phyloP scores from a whole-genome alignment of 2,797 vertebrate genomes.

The Poliocrania exsul region DNA sequence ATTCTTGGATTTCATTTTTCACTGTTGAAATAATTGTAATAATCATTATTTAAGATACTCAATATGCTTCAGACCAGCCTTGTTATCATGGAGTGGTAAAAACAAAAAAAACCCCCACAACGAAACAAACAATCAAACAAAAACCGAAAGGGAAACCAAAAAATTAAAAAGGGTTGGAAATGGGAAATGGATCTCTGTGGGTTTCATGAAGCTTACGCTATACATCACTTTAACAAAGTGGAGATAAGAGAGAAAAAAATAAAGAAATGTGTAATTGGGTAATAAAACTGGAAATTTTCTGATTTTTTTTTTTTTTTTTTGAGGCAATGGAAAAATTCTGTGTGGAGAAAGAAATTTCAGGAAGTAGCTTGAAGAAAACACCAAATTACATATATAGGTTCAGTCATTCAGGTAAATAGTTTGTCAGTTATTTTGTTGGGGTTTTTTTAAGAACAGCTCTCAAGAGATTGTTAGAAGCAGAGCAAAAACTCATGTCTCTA shows the following conservation, averaged over 20 bases:
- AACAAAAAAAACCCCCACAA: background rate
- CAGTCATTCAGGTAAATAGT: background rate
- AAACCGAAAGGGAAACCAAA: background rate
- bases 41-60: background rate
- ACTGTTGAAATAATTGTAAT: background rate
- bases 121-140: background rate
- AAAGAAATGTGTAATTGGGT: background rate
- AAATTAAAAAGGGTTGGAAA: rapidly evolving
- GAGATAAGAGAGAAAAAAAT: background rate
- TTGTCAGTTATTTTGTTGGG: background rate
- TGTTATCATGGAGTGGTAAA: background rate
- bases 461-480: background rate
- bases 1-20: background rate
- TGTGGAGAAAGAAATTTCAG: background rate
- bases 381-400: background rate
- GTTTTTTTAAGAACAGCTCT: background rate
- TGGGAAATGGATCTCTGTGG: rapidly evolving
- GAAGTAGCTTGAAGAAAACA: background rate
- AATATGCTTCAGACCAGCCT: background rate
- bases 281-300: background rate
- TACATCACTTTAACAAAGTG: background rate
- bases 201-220: background rate
- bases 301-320: background rate
- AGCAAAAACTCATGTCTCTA: background rate
- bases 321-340: background rate